Base-by-base conservation (phyloP, 2,888 invertebrate genomes). In the Drosophila parthenogenetica region DNA sequence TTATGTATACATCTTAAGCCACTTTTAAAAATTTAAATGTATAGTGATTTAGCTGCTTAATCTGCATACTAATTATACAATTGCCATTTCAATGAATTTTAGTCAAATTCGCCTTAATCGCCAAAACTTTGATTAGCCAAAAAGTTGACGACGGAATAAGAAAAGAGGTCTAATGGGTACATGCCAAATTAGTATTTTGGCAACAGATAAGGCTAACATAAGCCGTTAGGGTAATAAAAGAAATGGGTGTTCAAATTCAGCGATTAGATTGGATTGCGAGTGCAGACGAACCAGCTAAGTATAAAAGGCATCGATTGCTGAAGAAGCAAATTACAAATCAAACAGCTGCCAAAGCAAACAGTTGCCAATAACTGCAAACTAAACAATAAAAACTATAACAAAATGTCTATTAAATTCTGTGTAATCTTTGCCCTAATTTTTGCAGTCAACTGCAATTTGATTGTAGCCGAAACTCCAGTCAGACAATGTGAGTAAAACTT, bases 401-500 rank as follows among this genome's bases (percentile, higher is more conserved):
- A 42, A 35, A 60, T 40, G n/a, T 46, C 29, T 40, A 19, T 22
- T 14, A 58, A 69, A 57, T 4, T 45, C 22, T 40, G 19, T 22
- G 11, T 67, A 2, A 54, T 16, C 39, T 2, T 68, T 1, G 66
- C 67, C 48, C 69, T 81, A 14, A 53, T 73, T 54, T 53, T 77
- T 1, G 37, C 74, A 10, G 5, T 82, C 0, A 48, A 53, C 10
- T 77, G 77, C 53, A 69, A 55, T 14, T 29, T 50, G 4, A 19
- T 14, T 2, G 13, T 0, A 3, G 73, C 53, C 0, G 35, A 35
- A 1, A 75, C 86, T 13, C 89, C 86, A 2, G 59, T 86, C 14
- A 60, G 85, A 25, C 70, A 82, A 64, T 86, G 86, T 88, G 11
- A 79, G 89, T 86, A 19, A 5, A 5, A 1, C 1, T 5, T 5